phyloP scores from a whole-genome alignment of 1,140 invertebrate genomes.

The Diachasma alloeum region DNA sequence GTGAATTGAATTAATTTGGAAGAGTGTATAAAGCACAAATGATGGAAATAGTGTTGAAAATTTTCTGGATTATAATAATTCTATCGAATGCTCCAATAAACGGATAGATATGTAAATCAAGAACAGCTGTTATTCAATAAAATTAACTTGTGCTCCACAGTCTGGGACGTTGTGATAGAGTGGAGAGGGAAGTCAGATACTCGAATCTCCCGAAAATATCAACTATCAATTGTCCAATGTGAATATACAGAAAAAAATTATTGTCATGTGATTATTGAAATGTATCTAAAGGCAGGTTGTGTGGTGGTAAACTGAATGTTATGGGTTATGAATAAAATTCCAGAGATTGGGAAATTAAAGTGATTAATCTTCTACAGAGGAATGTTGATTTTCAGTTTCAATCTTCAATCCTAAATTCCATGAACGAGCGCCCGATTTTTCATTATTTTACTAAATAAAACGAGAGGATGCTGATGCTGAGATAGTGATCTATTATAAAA shows the following conservation, averaged over 20 bases:
- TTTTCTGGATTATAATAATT: not conserved
- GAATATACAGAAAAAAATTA: not conserved
- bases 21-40: not conserved
- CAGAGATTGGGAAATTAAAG: not conserved
- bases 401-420: not conserved
- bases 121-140: not conserved
- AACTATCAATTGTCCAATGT: not conserved
- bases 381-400: not conserved
- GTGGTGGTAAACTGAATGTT: not conserved
- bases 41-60: not conserved
- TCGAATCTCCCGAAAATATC: not conserved
- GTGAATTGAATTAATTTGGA: too few relatives aligned
- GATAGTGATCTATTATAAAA: not conserved
- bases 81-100: not conserved
- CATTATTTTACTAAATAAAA: not conserved
- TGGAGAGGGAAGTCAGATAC: not conserved
- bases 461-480: not conserved
- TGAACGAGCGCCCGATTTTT: not conserved
- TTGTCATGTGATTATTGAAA: not conserved
- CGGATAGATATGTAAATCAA: not conserved
- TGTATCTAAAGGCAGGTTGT: not conserved
- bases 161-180: not conserved
- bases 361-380: not conserved
- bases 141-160: not conserved
- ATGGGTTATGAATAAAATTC: not conserved